Conservation (phyloP, 1,140 invertebrate species). For the Anoplolepis gracilipes region DNA sequence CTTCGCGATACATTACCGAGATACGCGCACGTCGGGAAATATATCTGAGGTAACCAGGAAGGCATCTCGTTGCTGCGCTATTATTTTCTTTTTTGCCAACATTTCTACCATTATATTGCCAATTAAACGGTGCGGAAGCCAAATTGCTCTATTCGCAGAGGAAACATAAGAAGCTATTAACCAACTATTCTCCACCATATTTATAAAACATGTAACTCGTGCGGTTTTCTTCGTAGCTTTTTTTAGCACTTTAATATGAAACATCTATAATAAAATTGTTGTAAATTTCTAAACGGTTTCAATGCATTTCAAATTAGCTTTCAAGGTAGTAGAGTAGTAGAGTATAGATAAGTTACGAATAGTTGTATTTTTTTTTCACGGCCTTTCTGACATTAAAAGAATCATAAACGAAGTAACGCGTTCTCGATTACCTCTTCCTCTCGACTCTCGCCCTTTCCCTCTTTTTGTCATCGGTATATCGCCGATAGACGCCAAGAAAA, state of each 20-base stretch:
- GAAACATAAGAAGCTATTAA: conserved; percentile 25
- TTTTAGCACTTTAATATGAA: not conserved
- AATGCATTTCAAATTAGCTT: not conserved
- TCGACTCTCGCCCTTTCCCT: not conserved
- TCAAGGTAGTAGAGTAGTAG: no score
- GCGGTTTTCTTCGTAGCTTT: not conserved
- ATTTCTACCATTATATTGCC: conserved; percentile 14
- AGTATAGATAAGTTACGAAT: not conserved
- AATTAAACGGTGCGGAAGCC: conserved; percentile 6
- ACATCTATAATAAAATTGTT: not conserved
- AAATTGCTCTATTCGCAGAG: conserved; percentile 12
- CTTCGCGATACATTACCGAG: not conserved
- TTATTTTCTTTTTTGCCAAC: conserved; percentile 8
- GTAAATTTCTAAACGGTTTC: not conserved
- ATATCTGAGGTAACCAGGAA: conserved; percentile 3
- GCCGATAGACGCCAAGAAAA: conserved; percentile 26
- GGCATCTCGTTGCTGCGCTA: not conserved
- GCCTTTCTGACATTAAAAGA: not conserved
- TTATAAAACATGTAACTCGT: not conserved
- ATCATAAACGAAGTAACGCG: conserved; percentile 5
- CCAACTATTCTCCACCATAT: not conserved
- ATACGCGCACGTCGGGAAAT: not conserved
- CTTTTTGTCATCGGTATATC: conserved; percentile 49
- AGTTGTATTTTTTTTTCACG: not conserved
- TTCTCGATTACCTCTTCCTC: not conserved